Evolutionary conservation across 2,888 invertebrate genomes (phyloP), one percentile per base, ranked within the genome.

Genomic region (Neelides folsomi): DNA sequence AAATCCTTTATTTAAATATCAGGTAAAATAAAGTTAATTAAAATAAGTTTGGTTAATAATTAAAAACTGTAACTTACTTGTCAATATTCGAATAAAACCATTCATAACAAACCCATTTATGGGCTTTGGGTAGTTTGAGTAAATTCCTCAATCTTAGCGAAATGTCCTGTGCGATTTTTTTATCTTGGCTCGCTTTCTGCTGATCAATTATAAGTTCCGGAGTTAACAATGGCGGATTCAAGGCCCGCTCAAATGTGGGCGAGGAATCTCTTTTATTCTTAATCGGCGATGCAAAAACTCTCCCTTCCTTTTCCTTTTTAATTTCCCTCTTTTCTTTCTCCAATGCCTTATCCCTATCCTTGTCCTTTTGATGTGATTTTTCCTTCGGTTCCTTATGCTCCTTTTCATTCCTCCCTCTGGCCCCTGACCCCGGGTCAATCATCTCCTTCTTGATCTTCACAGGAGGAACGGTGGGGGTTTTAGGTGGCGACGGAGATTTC

Each of bases 11-110:
- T n/a, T n/a, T n/a, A n/a, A 27, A 3, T 27, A 5, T 27, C 7
- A 27, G 7, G 27, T 5, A 5, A 7, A 27, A 27, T 27, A 3
- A 27, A 27, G 7, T 7, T 27, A 7, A 5, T 27, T 5, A 3
- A 5, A n/a, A 13, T 35, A 47, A 10, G 6, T 16, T 36, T 47
- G 2, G 20, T 9, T 15, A 18, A 6, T 38, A 48, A 15, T 39
- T 18, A 16, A 35, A 47, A 15, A 7, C n/a, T 47, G 9, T n/a
- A 48, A 71, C 75, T 70, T 72, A 80, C 77, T 77, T 76, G 68
- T 99, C 98, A 65, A 99, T 85, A 67, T 94, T 95, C 64, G 97
- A 95, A 72, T 98, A 98, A 73, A 99, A 99, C 83, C 94, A 98
- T 71, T 99, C 98, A 72, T 92, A 97, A 71, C 93, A 95, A 8